Evolutionary conservation across 1,140 invertebrate genomes (phyloP).

Genomic region (Sarcophaga peregrina): DNA sequence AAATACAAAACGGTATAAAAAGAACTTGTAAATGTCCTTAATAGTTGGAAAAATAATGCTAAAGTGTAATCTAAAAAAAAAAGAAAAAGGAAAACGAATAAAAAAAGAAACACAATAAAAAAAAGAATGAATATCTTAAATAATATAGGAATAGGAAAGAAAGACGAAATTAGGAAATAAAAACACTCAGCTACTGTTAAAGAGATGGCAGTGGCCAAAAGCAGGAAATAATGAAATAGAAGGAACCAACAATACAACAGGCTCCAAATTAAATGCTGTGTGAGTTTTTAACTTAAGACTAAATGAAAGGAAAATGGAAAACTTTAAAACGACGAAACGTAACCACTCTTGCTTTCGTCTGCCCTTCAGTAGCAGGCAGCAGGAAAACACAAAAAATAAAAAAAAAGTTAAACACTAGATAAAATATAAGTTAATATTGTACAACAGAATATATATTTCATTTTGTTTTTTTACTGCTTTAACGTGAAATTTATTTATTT

Average conservation of each 20-base stretch:
- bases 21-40: constrained; percentile 13
- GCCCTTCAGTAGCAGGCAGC: too few species aligned
- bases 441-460: neutral
- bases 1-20: neutral
- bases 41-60: neutral
- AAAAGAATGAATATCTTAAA: too few species aligned
- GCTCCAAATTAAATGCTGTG: neutral
- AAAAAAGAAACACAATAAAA: too few species aligned
- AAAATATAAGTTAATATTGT: constrained; percentile 17
- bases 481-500: neutral
- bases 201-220: neutral
- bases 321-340: neutral
- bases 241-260: neutral
- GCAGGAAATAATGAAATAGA: too few species aligned
- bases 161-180: constrained; percentile 11
- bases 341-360: neutral
- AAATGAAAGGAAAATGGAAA: neutral
- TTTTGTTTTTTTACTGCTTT: neutral
- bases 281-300: neutral
- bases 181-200: neutral
- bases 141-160: neutral
- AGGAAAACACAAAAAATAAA: neutral
- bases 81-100: too few species aligned
- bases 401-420: neutral
- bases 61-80: neutral